Conservation (phyloP, 2,888 invertebrate species). For the Villa cingulata region DNA sequence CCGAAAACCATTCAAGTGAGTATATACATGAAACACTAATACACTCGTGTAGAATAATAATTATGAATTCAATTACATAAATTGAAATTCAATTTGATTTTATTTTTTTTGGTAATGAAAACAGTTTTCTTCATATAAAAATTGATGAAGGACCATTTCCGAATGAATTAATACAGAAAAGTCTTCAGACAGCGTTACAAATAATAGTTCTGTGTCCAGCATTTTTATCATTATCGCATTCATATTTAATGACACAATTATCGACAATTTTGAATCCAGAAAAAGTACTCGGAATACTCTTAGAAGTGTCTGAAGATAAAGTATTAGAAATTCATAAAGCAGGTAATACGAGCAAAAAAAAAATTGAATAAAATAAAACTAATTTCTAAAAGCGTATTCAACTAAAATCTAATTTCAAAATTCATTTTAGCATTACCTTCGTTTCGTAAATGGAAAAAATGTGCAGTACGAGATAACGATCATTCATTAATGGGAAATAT, state of each 20-base stretch:
- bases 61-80: not conserved
- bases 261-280: conserved; percentile 41
- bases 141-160: conserved; percentile 51
- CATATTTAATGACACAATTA: conserved; percentile 31
- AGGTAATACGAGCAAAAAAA: conserved; percentile 35
- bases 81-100: not conserved
- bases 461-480: conserved; percentile 68
- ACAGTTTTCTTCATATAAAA: conserved; percentile 58
- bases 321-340: conserved; percentile 54
- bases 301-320: conserved; percentile 63
- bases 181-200: conserved; percentile 55
- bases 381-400: conserved; percentile 1
- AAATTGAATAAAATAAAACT: not conserved
- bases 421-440: conserved; percentile 44
- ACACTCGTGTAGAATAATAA: too few relatives aligned
- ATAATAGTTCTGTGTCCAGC: conserved; percentile 69
- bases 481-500: conserved; percentile 73
- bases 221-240: conserved; percentile 42
- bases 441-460: conserved; percentile 68
- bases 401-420: not conserved
- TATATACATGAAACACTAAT: too few relatives aligned
- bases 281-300: conserved; percentile 62
- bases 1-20: conserved; percentile 66
- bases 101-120: not conserved
- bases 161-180: conserved; percentile 38